These are phyloP conservation scores for Euzetes globulus DNA, from an alignment of 2,888 invertebrate species.

Conservation along the genomic window DNA sequence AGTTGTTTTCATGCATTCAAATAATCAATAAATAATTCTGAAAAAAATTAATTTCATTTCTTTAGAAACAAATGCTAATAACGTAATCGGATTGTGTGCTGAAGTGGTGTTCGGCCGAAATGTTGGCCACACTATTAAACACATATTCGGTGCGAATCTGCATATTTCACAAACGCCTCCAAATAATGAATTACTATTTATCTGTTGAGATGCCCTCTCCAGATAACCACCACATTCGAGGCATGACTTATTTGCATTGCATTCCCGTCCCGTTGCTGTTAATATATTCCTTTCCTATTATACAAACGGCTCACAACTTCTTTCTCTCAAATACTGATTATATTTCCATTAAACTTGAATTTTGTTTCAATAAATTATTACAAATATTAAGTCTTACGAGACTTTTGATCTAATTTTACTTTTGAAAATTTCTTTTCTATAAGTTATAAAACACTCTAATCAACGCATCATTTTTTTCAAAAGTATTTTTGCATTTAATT, in stretches of 20 bases:
- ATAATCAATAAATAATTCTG: too few species aligned
- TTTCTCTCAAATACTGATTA: background rate
- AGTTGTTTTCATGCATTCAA: too few species aligned
- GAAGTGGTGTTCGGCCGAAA: background rate
- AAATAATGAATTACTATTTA: background rate
- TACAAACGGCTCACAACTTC: background rate
- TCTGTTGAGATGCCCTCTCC: background rate
- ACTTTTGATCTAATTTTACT: too few species aligned
- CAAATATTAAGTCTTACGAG: too few species aligned
- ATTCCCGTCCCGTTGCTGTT: background rate
- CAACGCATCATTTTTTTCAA: too few species aligned
- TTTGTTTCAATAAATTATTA: background rate
- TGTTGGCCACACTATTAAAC: background rate
- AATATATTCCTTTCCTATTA: constrained; percentile 8
- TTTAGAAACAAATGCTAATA: background rate
- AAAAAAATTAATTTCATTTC: background rate
- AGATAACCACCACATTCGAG: background rate
- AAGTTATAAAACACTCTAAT: too few species aligned
- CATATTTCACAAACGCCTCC: constrained; percentile 19
- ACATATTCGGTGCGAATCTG: background rate
- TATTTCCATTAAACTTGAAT: background rate
- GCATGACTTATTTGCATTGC: background rate
- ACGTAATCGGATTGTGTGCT: background rate
- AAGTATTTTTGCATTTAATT: too few species aligned
- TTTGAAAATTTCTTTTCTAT: too few species aligned